Base-by-base conservation (phyloP, 2,888 invertebrate species). In the Tuberolachnus salignus region DNA sequence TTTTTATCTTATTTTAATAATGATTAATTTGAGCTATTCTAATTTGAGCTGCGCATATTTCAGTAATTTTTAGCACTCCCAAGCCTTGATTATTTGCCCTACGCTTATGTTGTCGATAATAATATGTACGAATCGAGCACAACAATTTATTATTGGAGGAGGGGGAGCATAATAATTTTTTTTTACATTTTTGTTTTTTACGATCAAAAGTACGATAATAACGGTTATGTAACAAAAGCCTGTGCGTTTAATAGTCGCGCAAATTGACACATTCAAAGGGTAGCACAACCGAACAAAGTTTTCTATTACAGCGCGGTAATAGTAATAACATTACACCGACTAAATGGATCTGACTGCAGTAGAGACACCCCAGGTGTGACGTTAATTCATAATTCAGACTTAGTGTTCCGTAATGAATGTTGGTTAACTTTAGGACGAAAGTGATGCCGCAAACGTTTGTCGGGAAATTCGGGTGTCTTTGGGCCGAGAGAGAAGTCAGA, bases 381-480 rank as follows among this genome's bases (percentile, higher is more conserved):
- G 34, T 69, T 69, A 53, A 69, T 53, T 69, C 67, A 69, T 69
- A 69, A 69, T 69, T 69, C 67, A 69, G 67, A 69, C 51, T 69
- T 53, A 8, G 51, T 34, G 51, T n/a, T n/a, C n/a, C 51, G 51
- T 69, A 69, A 69, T 67, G 67, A 51, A 67, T 69, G 51, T 51
- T 53, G 34, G 51, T 53, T 51, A 69, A 69, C 67, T 69, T 51
- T 53, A 13, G 46, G 51, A 51, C 51, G 67, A 69, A 69, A 69
- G 51, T 69, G 34, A 69, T 53, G 49, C 49, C n/a, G 11, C n/a
- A 34, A 53, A 69, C 51, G 51, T 53, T 69, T 69, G 51, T 26
- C 34, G 67, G 14, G 19, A 8, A 69, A 69, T 51, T 49, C 67
- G 8, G 44, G 19, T 26, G 21, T 26, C 14, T 42, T 23, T 3